These are phyloP conservation scores for Spatula versicolor DNA, from an alignment of 2,797 vertebrate species.

Conservation along the genomic window DNA sequence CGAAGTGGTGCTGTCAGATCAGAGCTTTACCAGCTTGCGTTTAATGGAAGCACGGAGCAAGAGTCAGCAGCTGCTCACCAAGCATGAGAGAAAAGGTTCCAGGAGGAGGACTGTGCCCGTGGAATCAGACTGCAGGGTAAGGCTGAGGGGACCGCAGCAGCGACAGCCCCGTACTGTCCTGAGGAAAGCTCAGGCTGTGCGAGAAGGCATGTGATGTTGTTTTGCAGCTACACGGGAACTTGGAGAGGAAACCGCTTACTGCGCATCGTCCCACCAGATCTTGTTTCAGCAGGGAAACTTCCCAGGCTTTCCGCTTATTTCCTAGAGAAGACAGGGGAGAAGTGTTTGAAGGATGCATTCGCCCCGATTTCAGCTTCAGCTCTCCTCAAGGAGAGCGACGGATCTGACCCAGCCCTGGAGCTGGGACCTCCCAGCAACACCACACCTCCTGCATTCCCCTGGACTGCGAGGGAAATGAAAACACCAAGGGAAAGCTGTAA, in stretches of 20 bases:
- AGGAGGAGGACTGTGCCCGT: neutral
- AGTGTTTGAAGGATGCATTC: neutral
- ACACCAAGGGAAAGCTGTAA: neutral
- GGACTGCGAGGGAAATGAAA: neutral
- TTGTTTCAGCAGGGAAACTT: neutral
- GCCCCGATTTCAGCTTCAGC: neutral
- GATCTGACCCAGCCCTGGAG: neutral
- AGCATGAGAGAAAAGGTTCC: neutral
- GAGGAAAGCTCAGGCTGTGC: neutral
- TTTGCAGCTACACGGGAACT: conserved; percentile 10
- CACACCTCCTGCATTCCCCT: neutral
- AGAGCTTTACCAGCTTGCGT: neutral
- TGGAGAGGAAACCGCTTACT: conserved; percentile 22
- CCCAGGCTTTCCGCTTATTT: neutral
- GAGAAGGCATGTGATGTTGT: conserved; percentile 14
- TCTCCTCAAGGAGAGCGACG: neutral
- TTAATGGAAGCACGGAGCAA: neutral
- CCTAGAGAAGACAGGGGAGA: neutral
- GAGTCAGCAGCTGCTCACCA: neutral
- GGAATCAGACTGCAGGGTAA: neutral
- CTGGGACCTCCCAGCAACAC: neutral
- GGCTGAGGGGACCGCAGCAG: neutral
- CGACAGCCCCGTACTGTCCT: neutral
- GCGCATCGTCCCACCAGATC: neutral
- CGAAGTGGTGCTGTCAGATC: neutral